Base-by-base conservation (phyloP, 2,797 vertebrate genomes). In the Paedocypris micromegethes region DNA sequence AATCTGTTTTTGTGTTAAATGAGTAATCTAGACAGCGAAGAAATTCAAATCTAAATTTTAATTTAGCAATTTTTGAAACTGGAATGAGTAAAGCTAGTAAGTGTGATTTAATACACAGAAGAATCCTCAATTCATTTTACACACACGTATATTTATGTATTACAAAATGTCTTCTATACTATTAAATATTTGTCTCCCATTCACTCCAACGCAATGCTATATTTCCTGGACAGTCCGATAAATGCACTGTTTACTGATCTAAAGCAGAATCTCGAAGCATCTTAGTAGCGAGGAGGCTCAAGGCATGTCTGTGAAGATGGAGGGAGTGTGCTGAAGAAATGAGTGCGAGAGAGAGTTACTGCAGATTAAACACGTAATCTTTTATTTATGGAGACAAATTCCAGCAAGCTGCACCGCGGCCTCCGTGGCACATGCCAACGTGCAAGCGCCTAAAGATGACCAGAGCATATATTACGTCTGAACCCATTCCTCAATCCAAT, bases 301-400 rank as follows among this genome's bases (percentile, higher is more conserved):
- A 42, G 58, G 69, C 53, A 55, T 69, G 65, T 72, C 6, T 23
- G n/a, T 58, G 50, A 61, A 58, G 53, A 7, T 49, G 54, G 58
- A 61, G 56, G 50, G 57, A 47, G 66, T 54, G 50, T 42, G 44
- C 59, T 51, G 38, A 49, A 49, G 40, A 72, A 55, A 68, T 39
- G 58, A 40, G 49, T 64, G 66, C 45, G 57, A 37, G 38, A 68
- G 37, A 54, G 64, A 72, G 5, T 58, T 58, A 70, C 46, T 58
- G 57, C 68, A 70, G 60, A 64, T 70, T 70, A 70, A 54, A 58
- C 41, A 51, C 61, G 4, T 58, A 70, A 74, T 76, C 54, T 74
- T 74, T 76, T 78, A 72, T 78, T 78, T 76, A 76, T 78, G 58
- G 71, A 72, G 71, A 73, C 77, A 73, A 78, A 78, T 72, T 69